Evolutionary conservation across 2,113 vertebrate genomes (phyloP).

Genomic region (Recurvirostra avosetta): DNA sequence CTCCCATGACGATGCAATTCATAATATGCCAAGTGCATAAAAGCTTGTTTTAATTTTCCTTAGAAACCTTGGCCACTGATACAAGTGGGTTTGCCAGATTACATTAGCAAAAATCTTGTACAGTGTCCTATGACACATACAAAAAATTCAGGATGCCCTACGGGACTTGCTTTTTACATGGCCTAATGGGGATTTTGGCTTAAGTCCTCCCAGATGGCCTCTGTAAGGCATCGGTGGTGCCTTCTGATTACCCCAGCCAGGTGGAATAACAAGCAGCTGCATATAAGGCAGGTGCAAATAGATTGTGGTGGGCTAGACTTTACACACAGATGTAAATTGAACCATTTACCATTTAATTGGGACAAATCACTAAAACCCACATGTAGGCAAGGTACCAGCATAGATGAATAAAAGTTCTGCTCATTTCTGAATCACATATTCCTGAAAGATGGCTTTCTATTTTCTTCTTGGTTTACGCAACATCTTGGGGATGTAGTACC

Average conservation of each 20-base stretch:
- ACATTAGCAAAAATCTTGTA: background rate
- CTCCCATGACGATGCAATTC: background rate
- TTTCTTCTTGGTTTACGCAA: background rate
- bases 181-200: background rate
- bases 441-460: background rate
- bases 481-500: background rate
- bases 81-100: background rate
- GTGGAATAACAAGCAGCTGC: background rate
- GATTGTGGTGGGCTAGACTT: background rate
- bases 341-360: background rate
- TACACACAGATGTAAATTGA: background rate
- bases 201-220: background rate
- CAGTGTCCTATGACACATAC: background rate
- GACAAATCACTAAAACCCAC: background rate
- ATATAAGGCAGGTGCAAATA: background rate
- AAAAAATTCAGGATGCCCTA: background rate
- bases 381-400: background rate
- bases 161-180: background rate
- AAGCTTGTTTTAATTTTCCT: background rate
- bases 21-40: background rate
- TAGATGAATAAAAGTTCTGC: background rate
- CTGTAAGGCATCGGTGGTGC: background rate
- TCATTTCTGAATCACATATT: background rate
- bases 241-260: background rate
- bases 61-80: background rate